These are phyloP conservation scores for Brachyopa scutellaris DNA, from an alignment of 2,888 invertebrate genomes.

Conservation along the genomic window DNA sequence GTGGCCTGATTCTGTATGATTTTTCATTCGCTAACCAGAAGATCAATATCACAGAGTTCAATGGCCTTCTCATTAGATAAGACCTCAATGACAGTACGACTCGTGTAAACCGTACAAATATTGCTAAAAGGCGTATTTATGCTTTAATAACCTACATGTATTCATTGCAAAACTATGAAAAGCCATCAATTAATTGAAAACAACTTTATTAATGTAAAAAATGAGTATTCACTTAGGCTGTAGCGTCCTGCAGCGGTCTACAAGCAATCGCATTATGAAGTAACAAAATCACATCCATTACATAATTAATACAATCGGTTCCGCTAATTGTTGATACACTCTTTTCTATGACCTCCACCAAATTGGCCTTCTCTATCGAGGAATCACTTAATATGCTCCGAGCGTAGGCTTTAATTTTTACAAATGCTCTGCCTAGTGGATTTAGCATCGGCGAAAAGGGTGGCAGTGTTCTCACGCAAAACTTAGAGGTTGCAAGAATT, in stretches of 20 bases:
- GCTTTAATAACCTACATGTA: too few relatives aligned
- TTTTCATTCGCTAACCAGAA: too few relatives aligned
- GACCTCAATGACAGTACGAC: too few relatives aligned
- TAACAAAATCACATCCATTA: constrained; percentile 33
- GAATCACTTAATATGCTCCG: constrained; percentile 8
- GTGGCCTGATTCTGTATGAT: too few relatives aligned
- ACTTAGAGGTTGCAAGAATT: constrained; percentile 22
- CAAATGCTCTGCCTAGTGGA: constrained; percentile 19
- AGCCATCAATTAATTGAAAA: too few relatives aligned
- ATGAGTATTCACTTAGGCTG: not conserved
- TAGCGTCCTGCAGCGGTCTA: constrained; percentile 13
- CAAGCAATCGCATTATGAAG: constrained; percentile 34
- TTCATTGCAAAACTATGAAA: too few relatives aligned
- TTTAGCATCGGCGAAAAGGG: constrained; percentile 31
- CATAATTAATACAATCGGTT: constrained; percentile 19
- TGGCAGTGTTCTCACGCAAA: constrained; percentile 14
- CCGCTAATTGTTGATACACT: constrained; percentile 3
- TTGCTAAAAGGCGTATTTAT: too few relatives aligned
- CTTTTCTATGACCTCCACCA: constrained; percentile 10
- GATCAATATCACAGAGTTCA: too few relatives aligned
- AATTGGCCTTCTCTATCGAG: not conserved
- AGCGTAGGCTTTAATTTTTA: constrained; percentile 17
- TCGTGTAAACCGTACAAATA: too few relatives aligned
- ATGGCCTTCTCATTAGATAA: too few relatives aligned
- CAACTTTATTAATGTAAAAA: too few relatives aligned